phyloP scores from a whole-genome alignment of 2,113 vertebrate genomes.

The Vombatus ursinus region DNA sequence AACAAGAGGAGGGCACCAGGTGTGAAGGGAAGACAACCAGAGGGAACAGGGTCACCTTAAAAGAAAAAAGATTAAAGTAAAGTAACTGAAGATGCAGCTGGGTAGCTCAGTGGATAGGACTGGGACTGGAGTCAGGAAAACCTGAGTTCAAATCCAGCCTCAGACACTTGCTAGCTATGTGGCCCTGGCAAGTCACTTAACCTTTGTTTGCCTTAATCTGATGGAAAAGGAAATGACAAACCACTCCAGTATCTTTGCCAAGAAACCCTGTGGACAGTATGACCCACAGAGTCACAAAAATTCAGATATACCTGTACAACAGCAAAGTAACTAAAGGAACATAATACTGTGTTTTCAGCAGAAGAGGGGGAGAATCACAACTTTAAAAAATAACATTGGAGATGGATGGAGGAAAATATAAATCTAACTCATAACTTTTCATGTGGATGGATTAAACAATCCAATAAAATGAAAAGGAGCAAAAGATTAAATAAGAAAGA shows the following conservation, averaged over 20 bases:
- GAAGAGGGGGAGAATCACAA: background rate
- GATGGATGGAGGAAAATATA: background rate
- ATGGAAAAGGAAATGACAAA: too few species aligned
- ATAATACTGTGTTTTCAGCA: background rate
- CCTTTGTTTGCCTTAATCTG: too few species aligned
- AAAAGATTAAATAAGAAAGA: background rate
- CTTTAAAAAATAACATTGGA: background rate
- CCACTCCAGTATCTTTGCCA: too few species aligned
- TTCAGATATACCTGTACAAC: too few species aligned
- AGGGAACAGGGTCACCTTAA: background rate
- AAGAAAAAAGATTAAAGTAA: background rate
- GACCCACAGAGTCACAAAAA: too few species aligned
- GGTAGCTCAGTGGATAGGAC: too few species aligned
- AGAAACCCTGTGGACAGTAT: too few species aligned
- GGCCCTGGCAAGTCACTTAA: too few species aligned
- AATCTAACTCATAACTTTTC: background rate
- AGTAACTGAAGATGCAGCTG: background rate
- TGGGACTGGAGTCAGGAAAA: too few species aligned
- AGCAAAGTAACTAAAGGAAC: background rate
- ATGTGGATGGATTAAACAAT: background rate
- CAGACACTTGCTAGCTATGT: too few species aligned
- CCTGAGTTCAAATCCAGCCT: too few species aligned
- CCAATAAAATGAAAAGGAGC: too few species aligned
- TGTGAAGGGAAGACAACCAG: background rate
- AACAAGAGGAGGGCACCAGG: background rate